These are phyloP conservation scores for Clarias magur DNA, from an alignment of 2,113 vertebrate species.

Conservation along the genomic window DNA sequence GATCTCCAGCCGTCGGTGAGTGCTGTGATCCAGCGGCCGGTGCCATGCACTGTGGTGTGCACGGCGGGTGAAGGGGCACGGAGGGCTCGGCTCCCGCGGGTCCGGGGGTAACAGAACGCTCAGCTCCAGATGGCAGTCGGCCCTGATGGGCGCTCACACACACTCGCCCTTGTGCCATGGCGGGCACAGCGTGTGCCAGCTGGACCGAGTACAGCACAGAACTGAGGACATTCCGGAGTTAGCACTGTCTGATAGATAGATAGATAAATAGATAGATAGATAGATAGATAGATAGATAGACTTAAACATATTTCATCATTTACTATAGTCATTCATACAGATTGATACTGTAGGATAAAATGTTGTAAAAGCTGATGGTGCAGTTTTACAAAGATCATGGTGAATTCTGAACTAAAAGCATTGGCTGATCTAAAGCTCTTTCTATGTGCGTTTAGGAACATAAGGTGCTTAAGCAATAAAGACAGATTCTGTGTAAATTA, in stretches of 20 bases:
- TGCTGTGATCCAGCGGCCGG: constrained; percentile 57
- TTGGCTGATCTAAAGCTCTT: not conserved
- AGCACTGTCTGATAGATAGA: constrained; percentile 10
- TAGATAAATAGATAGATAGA: constrained; percentile 2
- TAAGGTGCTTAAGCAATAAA: not conserved
- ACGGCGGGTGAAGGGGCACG: constrained; percentile 53
- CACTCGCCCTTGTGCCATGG: constrained; percentile 51
- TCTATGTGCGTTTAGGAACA: not conserved
- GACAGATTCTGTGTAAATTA: not conserved
- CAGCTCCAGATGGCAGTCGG: constrained; percentile 73
- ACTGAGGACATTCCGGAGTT: constrained; percentile 14
- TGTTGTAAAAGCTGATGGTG: not conserved
- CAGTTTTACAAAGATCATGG: not conserved
- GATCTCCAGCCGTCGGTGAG: constrained; percentile 41
- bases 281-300: constrained; percentile 11
- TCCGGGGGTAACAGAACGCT: constrained; percentile 59
- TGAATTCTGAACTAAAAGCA: not conserved
- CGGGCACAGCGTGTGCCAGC: constrained; percentile 63
- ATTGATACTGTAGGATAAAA: not conserved
- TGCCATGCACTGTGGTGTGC: constrained; percentile 61
- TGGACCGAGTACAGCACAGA: constrained; percentile 61
- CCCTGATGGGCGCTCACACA: constrained; percentile 64
- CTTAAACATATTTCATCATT: not conserved
- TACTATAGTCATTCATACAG: not conserved
- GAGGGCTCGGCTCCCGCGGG: constrained; percentile 58